Evolutionary conservation across 2,888 invertebrate genomes (phyloP).

Genomic region (Dynastes grantii): DNA sequence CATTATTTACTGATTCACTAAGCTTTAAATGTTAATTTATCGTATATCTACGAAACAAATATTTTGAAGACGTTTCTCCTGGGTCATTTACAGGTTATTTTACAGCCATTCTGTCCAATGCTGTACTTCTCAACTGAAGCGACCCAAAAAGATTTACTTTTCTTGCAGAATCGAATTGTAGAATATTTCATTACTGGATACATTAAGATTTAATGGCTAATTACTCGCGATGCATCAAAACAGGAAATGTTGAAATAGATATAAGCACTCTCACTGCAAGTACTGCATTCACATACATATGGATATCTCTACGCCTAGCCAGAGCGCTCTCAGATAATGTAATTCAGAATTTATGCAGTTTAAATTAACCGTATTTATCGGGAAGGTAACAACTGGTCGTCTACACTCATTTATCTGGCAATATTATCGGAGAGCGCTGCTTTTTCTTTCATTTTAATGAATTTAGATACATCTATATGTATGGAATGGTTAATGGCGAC

Average conservation of each 20-base stretch:
- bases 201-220: slow-evolving; percentile 17
- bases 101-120: too few species aligned
- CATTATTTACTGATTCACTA: too few species aligned
- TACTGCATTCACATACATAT: background rate
- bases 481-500: background rate
- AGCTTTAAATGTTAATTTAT: too few species aligned
- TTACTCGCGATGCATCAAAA: background rate
- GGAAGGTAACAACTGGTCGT: background rate
- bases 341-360: slow-evolving; percentile 21
- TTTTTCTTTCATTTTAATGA: slow-evolving; percentile 3
- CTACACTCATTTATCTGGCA: slow-evolving; percentile 1
- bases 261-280: background rate
- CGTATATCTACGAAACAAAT: too few species aligned
- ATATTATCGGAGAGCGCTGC: background rate
- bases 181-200: background rate
- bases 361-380: slow-evolving; percentile 7
- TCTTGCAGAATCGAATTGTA: too few species aligned
- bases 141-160: too few species aligned
- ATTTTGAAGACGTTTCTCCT: too few species aligned
- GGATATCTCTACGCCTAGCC: background rate
- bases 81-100: too few species aligned
- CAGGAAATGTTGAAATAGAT: slow-evolving; percentile 14
- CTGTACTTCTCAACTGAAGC: too few species aligned
- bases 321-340: background rate
- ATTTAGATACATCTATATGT: background rate